Percentiles rank a stretch among this genome's conserved stretches.
These are phyloP conservation scores for Sinelater perroti DNA, from an alignment of 2,888 invertebrate species.

Conservation along the genomic window DNA sequence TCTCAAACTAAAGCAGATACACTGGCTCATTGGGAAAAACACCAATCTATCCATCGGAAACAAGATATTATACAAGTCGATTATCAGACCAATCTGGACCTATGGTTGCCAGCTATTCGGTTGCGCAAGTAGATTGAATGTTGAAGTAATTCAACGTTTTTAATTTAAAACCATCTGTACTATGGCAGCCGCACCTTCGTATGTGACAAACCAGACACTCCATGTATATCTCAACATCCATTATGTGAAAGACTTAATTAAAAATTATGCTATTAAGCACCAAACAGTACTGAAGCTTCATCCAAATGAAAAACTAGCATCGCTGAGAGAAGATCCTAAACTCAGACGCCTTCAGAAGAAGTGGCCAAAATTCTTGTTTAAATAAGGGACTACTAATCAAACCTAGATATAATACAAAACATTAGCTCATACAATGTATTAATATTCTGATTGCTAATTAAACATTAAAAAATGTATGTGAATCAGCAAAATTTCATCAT, in stretches of 20 bases:
- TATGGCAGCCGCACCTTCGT: conserved; percentile 5
- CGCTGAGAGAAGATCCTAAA: conserved; percentile 9
- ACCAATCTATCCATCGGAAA: conserved; percentile 2
- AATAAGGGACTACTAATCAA: neutral
- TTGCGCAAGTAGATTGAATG: conserved; percentile 13
- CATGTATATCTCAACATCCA: conserved; percentile 1
- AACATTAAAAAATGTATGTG: no score
- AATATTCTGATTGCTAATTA: no score
- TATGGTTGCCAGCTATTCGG: conserved; percentile 17
- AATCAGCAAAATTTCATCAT: no score
- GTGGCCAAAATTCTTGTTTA: conserved; percentile 9
- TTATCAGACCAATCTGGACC: conserved; percentile 15
- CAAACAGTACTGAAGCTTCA: conserved; percentile 5
- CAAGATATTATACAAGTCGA: conserved; percentile 12
- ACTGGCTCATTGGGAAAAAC: conserved; percentile 13
- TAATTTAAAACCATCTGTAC: conserved; percentile 5
- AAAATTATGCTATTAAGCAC: conserved; percentile 8
- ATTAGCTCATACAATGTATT: no score
- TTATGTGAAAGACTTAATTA: conserved; percentile 14
- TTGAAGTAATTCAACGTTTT: conserved; percentile 8
- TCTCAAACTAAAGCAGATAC: conserved; percentile 7
- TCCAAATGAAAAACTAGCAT: conserved; percentile 4
- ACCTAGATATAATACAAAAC: no score
- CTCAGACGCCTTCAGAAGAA: conserved; percentile 5
- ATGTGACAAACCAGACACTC: conserved; percentile 6